Evolutionary conservation across 2,888 invertebrate genomes (phyloP).

Genomic region (Odontothrips loti): DNA sequence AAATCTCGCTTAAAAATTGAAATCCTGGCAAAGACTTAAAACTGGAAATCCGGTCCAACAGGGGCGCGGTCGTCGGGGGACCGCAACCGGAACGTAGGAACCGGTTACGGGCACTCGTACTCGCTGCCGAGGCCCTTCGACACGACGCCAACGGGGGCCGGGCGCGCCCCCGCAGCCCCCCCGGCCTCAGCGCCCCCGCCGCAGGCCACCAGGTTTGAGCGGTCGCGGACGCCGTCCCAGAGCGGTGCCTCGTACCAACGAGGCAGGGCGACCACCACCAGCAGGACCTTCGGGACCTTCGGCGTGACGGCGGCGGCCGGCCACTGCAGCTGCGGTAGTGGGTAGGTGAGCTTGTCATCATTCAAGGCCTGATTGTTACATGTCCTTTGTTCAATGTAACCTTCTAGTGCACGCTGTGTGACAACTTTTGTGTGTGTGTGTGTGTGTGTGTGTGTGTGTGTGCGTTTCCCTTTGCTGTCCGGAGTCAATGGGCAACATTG

Average conservation of each 20-base stretch:
- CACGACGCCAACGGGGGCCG: conserved; percentile 9
- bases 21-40: too few relatives aligned
- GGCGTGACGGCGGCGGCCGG: neutral
- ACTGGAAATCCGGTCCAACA: too few relatives aligned
- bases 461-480: too few relatives aligned
- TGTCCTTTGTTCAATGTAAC: too few relatives aligned
- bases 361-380: too few relatives aligned
- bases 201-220: neutral
- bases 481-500: too few relatives aligned
- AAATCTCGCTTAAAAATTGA: too few relatives aligned
- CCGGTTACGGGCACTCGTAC: conserved; percentile 12
- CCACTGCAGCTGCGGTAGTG: neutral
- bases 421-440: too few relatives aligned
- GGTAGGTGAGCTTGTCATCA: neutral
- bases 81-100: neutral
- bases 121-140: conserved; percentile 25
- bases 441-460: too few relatives aligned
- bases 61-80: neutral
- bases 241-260: conserved; percentile 4
- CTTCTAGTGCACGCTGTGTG: too few relatives aligned
- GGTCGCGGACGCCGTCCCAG: neutral
- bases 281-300: neutral
- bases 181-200: neutral
- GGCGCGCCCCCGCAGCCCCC: neutral
- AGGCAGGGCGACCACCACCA: neutral